phyloP scores from a whole-genome alignment of 2,888 invertebrate species.

The Pammene fasciana region DNA sequence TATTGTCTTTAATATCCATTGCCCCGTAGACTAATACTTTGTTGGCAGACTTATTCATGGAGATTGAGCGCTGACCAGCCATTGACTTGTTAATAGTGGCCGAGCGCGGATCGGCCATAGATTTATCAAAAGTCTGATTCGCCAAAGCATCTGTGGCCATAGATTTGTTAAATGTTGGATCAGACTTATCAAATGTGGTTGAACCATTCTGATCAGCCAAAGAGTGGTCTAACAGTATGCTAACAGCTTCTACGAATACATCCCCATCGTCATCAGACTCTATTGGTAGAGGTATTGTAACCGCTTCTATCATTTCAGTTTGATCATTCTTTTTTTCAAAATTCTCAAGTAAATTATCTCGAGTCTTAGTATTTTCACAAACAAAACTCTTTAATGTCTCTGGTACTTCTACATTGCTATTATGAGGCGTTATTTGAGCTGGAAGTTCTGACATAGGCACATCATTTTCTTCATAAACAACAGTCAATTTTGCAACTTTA shows the following conservation, averaged over 20 bases:
- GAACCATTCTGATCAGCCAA: neutral
- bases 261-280: constrained; percentile 7
- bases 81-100: neutral
- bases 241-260: neutral
- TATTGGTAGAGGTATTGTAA: constrained; percentile 20
- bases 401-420: neutral
- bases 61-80: neutral
- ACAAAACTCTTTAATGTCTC: neutral
- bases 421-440: neutral
- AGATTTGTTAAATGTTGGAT: neutral
- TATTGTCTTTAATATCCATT: neutral
- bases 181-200: constrained; percentile 1
- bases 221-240: neutral
- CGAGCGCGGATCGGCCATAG: neutral
- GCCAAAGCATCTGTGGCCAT: neutral
- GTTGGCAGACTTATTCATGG: neutral
- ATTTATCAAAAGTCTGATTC: neutral
- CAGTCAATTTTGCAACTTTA: neutral
- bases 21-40: constrained; percentile 1
- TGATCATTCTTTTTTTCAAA: neutral
- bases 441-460: neutral
- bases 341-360: neutral
- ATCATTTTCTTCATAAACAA: neutral
- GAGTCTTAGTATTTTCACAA: neutral
- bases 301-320: neutral